These are phyloP conservation scores for Leucoraja erinaceus DNA, from an alignment of 2,113 vertebrate species.

Conservation along the genomic window DNA sequence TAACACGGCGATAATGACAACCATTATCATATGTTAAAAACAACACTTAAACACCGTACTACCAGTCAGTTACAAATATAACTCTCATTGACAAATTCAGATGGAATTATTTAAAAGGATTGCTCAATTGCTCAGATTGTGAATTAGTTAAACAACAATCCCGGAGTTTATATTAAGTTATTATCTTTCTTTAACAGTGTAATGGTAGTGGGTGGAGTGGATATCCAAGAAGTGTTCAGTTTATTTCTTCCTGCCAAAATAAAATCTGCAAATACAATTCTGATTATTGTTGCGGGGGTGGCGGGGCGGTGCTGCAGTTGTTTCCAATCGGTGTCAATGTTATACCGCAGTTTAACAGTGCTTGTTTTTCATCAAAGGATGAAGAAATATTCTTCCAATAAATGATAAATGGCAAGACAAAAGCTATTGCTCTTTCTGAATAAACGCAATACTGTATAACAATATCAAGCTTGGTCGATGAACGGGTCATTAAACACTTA, in stretches of 20 bases:
- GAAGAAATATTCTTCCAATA: constrained; percentile 10
- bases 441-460: constrained; percentile 20
- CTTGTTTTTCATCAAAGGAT: not conserved
- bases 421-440: not conserved
- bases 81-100: not conserved
- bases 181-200: not conserved
- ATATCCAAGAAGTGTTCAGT: not conserved
- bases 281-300: not conserved
- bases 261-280: not conserved
- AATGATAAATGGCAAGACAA: constrained; percentile 27
- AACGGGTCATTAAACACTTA: constrained; percentile 50
- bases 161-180: not conserved
- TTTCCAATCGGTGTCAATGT: not conserved
- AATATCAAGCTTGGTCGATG: constrained; percentile 37
- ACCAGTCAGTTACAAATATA: not conserved
- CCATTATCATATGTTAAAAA: not conserved
- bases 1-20: not conserved
- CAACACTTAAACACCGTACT: not conserved
- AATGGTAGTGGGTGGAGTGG: not conserved
- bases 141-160: not conserved
- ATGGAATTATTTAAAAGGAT: not conserved
- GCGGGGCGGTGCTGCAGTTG: too few relatives aligned
- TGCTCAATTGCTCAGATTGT: not conserved
- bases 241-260: not conserved
- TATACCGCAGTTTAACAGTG: not conserved